A percentile compares a stretch with the other conserved stretches of the same genome.
phyloP scores from a whole-genome alignment of 2,888 invertebrate species.

The Drosophila cognata region DNA sequence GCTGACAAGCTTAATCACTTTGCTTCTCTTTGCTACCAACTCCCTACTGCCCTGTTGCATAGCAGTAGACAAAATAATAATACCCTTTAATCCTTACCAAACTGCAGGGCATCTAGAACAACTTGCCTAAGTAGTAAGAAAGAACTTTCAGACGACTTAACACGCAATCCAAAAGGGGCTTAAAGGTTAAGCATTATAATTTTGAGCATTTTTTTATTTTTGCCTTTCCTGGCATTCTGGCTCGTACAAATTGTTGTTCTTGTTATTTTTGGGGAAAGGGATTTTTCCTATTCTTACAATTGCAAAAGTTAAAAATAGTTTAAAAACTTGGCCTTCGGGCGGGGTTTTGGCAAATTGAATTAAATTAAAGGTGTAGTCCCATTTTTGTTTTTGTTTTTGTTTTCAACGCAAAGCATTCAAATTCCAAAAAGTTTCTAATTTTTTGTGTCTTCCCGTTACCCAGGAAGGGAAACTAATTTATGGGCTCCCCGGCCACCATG shows the following conservation, averaged over 20 bases:
- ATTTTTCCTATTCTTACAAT: slow-evolving; percentile 42
- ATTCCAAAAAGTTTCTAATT: slow-evolving; percentile 70
- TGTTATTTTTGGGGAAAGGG: slow-evolving; percentile 19
- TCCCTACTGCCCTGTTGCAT: slow-evolving; percentile 33
- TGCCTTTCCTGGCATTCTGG: slow-evolving; percentile 1
- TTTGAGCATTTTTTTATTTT: slow-evolving; percentile 61
- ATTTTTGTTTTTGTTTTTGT: not conserved
- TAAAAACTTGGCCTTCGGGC: slow-evolving; percentile 48
- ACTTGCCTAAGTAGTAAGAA: slow-evolving; percentile 62
- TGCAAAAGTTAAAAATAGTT: slow-evolving; percentile 74
- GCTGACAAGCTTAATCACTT: slow-evolving; percentile 13
- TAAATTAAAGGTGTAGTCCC: slow-evolving; percentile 54
- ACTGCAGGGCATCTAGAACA: slow-evolving; percentile 58
- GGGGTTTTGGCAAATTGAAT: slow-evolving; percentile 61
- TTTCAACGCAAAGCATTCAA: slow-evolving; percentile 38
- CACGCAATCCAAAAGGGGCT: slow-evolving; percentile 74
- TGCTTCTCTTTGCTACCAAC: slow-evolving; percentile 6
- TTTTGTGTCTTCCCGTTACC: slow-evolving; percentile 15
- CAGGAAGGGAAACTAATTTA: slow-evolving; percentile 58
- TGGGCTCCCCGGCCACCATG: slow-evolving; percentile 22
- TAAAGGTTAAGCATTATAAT: slow-evolving; percentile 80
- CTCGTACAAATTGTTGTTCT: slow-evolving; percentile 13
- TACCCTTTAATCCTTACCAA: slow-evolving; percentile 51
- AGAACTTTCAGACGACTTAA: slow-evolving; percentile 73
- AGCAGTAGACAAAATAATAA: slow-evolving; percentile 58